Conservation (phyloP, 2,797 vertebrate genomes). For the Muscicapa striata region DNA sequence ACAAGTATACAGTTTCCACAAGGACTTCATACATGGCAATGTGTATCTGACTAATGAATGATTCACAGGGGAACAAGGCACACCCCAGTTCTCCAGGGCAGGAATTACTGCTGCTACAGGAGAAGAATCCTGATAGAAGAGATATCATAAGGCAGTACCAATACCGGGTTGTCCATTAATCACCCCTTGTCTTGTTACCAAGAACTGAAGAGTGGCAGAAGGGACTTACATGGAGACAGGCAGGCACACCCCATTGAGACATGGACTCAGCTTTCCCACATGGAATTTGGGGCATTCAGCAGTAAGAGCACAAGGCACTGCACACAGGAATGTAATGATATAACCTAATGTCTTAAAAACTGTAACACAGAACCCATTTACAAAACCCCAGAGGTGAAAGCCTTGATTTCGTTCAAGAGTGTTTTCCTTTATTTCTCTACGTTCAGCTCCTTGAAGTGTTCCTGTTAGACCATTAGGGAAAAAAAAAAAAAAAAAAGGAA, state of each 20-base stretch:
- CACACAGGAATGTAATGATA: neutral
- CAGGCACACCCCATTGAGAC: neutral
- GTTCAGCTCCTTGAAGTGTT: neutral
- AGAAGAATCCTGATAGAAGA: neutral
- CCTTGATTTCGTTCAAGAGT: neutral
- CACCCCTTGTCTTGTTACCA: neutral
- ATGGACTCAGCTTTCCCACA: neutral
- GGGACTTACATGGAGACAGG: neutral
- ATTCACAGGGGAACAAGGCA: constrained; percentile 32
- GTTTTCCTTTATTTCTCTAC: neutral
- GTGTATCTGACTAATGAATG: constrained; percentile 39
- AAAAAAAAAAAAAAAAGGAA: accelerated
- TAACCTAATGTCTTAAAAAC: neutral
- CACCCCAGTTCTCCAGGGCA: neutral
- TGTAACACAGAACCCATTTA: neutral
- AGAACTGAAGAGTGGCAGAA: neutral
- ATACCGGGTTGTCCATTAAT: neutral
- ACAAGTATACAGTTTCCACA: neutral
- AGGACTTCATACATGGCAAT: neutral
- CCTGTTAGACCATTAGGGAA: neutral
- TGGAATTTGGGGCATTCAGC: neutral
- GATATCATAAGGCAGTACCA: neutral
- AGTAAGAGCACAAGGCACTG: neutral
- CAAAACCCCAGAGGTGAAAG: neutral
- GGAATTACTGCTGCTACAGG: neutral